Percentiles rank a stretch among this genome's conserved stretches.
phyloP scores from a whole-genome alignment of 2,797 vertebrate genomes.

The Varecia variegata region DNA sequence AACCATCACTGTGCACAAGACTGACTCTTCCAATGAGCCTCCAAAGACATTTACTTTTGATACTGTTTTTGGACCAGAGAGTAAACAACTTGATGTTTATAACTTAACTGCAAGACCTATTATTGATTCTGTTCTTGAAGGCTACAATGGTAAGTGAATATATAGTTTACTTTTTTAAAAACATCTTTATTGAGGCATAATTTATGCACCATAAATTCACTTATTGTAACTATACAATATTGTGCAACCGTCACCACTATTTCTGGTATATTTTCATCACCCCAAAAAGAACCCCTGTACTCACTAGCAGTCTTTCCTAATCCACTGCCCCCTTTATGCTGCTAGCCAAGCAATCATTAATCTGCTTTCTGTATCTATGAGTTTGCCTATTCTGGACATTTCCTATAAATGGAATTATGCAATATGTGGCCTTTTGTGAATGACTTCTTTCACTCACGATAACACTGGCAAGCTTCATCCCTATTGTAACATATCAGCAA shows the following conservation, averaged over 20 bases:
- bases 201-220: neutral
- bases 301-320: neutral
- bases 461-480: neutral
- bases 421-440: neutral
- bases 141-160: conserved; percentile 94
- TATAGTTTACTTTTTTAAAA: neutral
- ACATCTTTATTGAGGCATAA: neutral
- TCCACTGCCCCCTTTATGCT: neutral
- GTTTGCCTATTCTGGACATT: neutral
- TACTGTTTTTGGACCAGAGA: conserved; percentile 97
- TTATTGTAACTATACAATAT: neutral
- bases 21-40: conserved; percentile 94
- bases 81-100: conserved; percentile 98
- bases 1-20: conserved; percentile 95
- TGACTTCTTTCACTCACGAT: neutral
- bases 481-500: neutral
- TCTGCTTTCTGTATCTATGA: neutral
- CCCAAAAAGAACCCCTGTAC: neutral
- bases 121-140: conserved; percentile 96
- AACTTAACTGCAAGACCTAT: conserved; percentile 98
- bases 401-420: neutral
- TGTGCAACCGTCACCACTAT: neutral
- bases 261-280: neutral
- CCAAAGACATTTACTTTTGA: conserved; percentile 99
- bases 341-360: neutral